Base-by-base conservation (phyloP, 2,888 invertebrate species). In the Gibbula magus region DNA sequence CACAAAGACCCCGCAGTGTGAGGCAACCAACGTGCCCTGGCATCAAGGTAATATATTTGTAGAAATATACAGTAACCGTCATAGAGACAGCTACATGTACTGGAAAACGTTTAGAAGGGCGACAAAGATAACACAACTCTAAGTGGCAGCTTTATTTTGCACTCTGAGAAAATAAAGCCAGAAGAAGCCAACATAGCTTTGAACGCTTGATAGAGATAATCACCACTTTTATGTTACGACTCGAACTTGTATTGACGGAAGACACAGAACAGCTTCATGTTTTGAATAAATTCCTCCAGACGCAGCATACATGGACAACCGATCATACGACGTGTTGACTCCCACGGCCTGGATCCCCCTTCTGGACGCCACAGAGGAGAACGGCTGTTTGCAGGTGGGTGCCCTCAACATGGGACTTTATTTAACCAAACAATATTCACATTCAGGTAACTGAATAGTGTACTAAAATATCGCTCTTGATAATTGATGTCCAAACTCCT, bases 21-120 rank as follows among this genome's bases (percentile, higher is more conserved):
- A 89, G 56, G 89, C 90, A 10, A 88, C 89, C 13, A 90, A 88
- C 8, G 92, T 92, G 0, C 92, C 92, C 0, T 92, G 92, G 92
- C 92, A 92, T 83, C 92, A 92, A 87, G 92, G 91, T 91, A 84
- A 35, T n/a, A 10, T 10, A 45, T 1, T 10, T n/a, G 5, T 54
- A 20, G 5, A 20, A 54, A 56, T 5, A 56, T n/a, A n/a, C n/a
- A n/a, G n/a, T n/a, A n/a, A n/a, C n/a, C n/a, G n/a, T n/a, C n/a
- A n/a, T n/a, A n/a, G n/a, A n/a, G 45, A 45, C 13, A 45, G 4
- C 45, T 45, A 45, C 45, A 45, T 7, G 13, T 45, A 1, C 13
- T 7, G 13, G 5, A 45, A 45, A 13, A 45, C 1, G 13, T 45
- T 45, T 13, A 45, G n/a, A n/a, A n/a, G n/a, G n/a, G n/a, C n/a